These are phyloP conservation scores for Camponotus floridanus DNA, from an alignment of 1,140 invertebrate species.

Conservation along the genomic window DNA sequence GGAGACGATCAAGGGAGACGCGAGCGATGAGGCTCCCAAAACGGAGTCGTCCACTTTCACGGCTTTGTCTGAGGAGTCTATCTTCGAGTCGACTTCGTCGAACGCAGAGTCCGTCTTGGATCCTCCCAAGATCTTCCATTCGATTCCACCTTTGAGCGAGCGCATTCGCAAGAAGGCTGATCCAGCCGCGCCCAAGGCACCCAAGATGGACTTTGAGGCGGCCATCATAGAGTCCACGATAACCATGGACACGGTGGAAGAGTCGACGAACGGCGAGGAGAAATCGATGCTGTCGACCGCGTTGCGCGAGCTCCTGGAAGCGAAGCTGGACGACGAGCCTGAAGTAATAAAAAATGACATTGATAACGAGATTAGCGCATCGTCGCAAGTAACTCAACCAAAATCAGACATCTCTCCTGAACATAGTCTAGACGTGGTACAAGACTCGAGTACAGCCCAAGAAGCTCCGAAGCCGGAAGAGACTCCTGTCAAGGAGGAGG, in stretches of 20 bases:
- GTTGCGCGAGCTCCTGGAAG: constrained; percentile 79
- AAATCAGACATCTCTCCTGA: constrained; percentile 56
- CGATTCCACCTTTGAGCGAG: constrained; percentile 84
- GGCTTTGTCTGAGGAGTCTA: constrained; percentile 75
- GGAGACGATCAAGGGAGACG: background rate
- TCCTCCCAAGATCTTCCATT: constrained; percentile 78
- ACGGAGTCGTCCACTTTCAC: constrained; percentile 35
- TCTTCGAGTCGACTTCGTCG: constrained; percentile 76
- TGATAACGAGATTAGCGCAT: constrained; percentile 39
- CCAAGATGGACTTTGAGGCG: constrained; percentile 81
- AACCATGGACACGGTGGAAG: constrained; percentile 73
- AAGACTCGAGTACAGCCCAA: background rate
- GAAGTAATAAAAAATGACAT: constrained; percentile 65
- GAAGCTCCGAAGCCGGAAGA: constrained; percentile 53
- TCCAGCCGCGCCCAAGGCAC: constrained; percentile 66
- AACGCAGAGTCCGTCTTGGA: constrained; percentile 72
- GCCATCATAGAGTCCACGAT: constrained; percentile 84
- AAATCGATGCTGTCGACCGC: constrained; percentile 82
- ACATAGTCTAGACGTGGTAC: constrained; percentile 37
- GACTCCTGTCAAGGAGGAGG: constrained; percentile 58
- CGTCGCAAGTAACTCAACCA: constrained; percentile 38
- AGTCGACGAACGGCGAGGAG: constrained; percentile 71
- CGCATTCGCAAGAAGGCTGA: constrained; percentile 83
- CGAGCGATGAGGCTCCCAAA: constrained; percentile 51
- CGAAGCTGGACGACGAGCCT: constrained; percentile 77